A percentile compares a stretch with the other conserved stretches of the same genome.
These are phyloP conservation scores for Melipona beecheii DNA, from an alignment of 2,888 invertebrate genomes.

Conservation along the genomic window DNA sequence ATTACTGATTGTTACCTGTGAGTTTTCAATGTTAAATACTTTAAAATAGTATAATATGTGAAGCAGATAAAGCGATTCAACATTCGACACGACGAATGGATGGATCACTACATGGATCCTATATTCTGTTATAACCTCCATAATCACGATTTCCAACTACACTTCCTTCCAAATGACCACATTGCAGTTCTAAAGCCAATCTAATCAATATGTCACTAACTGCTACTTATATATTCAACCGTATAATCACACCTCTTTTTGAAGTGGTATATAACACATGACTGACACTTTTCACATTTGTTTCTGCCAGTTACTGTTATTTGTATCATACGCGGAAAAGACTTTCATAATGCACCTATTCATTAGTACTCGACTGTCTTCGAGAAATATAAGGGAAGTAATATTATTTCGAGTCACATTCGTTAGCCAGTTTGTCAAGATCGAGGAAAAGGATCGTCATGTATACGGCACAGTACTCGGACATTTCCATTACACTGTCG, in stretches of 20 bases:
- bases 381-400: neutral
- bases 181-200: neutral
- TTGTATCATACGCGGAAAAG: neutral
- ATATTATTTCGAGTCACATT: neutral
- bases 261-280: neutral
- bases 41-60: neutral
- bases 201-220: neutral
- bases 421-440: neutral
- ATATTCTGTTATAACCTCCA: neutral
- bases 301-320: neutral
- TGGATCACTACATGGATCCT: too few species aligned
- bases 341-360: neutral
- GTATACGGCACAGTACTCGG: neutral
- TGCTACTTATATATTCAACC: neutral
- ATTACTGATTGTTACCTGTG: neutral
- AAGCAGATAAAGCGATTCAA: too few species aligned
- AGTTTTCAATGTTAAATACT: neutral
- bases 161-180: neutral
- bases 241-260: neutral
- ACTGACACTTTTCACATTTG: neutral
- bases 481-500: conserved; percentile 54
- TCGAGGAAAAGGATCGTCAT: neutral
- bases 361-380: neutral
- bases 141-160: neutral
- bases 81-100: too few species aligned